Percentiles rank a stretch among this genome's conserved stretches.
These are phyloP conservation scores for Rousettus madagascariensis DNA, from an alignment of 2,797 vertebrate genomes.

Conservation along the genomic window DNA sequence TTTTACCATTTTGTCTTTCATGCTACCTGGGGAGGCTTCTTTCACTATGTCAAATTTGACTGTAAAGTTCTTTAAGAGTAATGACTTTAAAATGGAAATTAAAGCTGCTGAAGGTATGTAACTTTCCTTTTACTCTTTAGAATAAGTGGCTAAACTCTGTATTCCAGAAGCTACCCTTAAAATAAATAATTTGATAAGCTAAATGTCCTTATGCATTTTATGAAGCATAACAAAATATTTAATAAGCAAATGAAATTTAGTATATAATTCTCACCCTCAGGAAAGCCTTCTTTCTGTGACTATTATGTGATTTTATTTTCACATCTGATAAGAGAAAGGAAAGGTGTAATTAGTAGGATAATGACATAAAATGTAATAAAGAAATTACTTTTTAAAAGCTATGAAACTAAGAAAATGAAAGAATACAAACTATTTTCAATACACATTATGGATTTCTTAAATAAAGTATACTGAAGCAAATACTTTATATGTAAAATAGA, in stretches of 20 bases:
- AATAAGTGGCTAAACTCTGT: background rate
- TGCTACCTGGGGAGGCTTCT: background rate
- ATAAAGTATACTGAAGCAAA: slow-evolving; percentile 73
- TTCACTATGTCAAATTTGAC: background rate
- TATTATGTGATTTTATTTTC: background rate
- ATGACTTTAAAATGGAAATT: background rate
- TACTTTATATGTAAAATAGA: slow-evolving; percentile 43
- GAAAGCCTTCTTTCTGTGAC: background rate
- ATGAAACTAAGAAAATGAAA: slow-evolving; percentile 67
- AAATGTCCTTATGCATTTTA: slow-evolving; percentile 23
- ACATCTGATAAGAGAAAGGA: background rate
- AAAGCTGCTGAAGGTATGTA: background rate
- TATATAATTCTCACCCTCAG: background rate
- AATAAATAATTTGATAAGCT: background rate
- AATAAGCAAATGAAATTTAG: background rate
- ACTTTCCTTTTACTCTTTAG: background rate
- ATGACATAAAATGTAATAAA: slow-evolving; percentile 69
- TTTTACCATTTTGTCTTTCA: background rate
- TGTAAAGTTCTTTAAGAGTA: background rate
- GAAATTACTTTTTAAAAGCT: slow-evolving; percentile 74
- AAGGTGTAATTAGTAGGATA: background rate
- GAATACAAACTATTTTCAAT: background rate
- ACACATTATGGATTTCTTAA: slow-evolving; percentile 36
- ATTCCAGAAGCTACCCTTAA: background rate
- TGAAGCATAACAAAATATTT: slow-evolving; percentile 40